phyloP scores from a whole-genome alignment of 2,888 invertebrate genomes.

The Exocentrus adspersus region DNA sequence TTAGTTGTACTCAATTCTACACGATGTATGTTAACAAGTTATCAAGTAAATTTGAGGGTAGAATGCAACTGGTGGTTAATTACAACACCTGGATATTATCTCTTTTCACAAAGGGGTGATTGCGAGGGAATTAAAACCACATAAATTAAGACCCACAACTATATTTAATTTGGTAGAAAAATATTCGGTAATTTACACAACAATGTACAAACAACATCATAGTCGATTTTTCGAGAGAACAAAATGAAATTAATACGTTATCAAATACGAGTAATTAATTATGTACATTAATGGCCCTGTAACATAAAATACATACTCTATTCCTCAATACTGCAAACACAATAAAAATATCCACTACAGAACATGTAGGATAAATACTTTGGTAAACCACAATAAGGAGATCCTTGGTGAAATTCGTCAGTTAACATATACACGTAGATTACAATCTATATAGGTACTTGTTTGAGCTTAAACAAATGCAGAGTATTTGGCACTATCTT shows the following conservation, averaged over 20 bases:
- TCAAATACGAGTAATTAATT: not conserved
- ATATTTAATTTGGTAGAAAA: conserved; percentile 56
- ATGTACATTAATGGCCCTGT: conserved; percentile 22
- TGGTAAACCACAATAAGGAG: conserved; percentile 30
- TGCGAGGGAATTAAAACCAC: conserved; percentile 16
- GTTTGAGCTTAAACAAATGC: conserved; percentile 46
- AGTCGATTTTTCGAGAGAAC: conserved; percentile 3
- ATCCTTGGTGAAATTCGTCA: conserved; percentile 33
- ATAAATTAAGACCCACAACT: conserved; percentile 38
- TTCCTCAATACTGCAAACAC: conserved; percentile 21
- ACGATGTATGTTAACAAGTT: no score
- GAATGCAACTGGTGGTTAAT: conserved; percentile 32
- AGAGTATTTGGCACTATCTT: conserved; percentile 43
- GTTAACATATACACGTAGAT: conserved; percentile 28
- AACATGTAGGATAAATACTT: conserved; percentile 18
- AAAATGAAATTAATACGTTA: not conserved
- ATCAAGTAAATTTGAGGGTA: conserved; percentile 21
- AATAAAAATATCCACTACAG: no score
- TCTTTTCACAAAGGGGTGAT: not conserved
- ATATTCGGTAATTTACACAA: conserved; percentile 53
- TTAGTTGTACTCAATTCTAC: no score
- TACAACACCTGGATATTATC: conserved; percentile 18
- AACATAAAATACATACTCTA: conserved; percentile 23
- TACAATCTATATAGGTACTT: conserved; percentile 47
- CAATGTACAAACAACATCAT: conserved; percentile 19